These are phyloP conservation scores for Charina bottae DNA, from an alignment of 2,113 vertebrate species.

Conservation along the genomic window DNA sequence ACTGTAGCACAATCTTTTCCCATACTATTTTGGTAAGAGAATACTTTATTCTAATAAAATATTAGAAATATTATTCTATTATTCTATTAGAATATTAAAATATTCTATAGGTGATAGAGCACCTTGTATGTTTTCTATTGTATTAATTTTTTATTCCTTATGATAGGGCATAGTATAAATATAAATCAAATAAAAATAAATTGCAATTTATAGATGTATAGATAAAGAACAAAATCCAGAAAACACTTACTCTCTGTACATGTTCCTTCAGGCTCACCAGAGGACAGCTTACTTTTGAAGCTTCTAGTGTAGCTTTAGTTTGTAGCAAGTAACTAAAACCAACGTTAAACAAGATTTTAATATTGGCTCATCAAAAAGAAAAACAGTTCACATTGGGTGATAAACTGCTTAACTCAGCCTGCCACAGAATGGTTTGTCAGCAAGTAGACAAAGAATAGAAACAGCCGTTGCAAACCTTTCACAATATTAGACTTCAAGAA, in stretches of 20 bases:
- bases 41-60: too few species aligned
- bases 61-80: too few species aligned
- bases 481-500: neutral
- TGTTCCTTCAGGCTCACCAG: constrained; percentile 52
- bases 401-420: neutral
- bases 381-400: neutral
- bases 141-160: neutral
- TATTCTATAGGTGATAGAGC: neutral
- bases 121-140: neutral
- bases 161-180: neutral
- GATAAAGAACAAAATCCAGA: neutral
- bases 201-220: too few species aligned
- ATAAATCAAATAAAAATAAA: neutral
- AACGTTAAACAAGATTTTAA: constrained; percentile 35
- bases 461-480: neutral
- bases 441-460: neutral
- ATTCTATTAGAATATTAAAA: too few species aligned
- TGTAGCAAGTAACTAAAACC: constrained; percentile 82
- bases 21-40: neutral
- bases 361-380: neutral
- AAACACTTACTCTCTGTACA: constrained; percentile 68
- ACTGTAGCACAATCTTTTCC: neutral
- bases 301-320: constrained; percentile 72
- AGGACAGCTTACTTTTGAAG: constrained; percentile 78
- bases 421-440: neutral